Evolutionary conservation across 2,797 vertebrate species (phyloP), one percentile per base, ranked within the genome.

Genomic region (Muscicapa comitata): DNA sequence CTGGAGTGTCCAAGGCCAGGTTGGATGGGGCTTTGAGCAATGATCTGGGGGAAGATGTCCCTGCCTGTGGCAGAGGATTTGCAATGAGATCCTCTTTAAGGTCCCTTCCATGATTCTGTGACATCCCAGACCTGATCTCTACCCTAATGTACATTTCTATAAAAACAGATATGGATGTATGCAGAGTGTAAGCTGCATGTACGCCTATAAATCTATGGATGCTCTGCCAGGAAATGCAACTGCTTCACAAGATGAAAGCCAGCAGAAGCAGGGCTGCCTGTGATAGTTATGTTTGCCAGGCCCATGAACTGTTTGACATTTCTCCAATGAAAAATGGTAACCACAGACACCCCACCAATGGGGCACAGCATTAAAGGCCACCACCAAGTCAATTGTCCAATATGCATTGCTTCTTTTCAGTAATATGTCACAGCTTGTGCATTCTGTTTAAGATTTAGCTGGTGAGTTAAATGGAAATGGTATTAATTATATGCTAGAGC

Each of bases 391-490:
- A 93, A 62, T 48, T 94, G 91, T 95, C 94, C 95, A 88, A 90
- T 31, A 35, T 51, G 73, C 73, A 9, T 71, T 54, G 65, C 93
- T 93, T 47, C 90, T 94, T 62, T 55, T 68, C 70, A 33, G 72
- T 91, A 94, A 90, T 89, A 50, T 94, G 87, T 91, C 82, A 74
- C 87, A 94, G 91, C 87, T 74, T 93, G 80, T 91, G 91, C 80
- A 11, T 91, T 91, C 95, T 93, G 91, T 77, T 94, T 91, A 78
- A 86, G 79, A 78, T 95, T 91, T 88, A 91, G 82, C 90, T 96
- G 91, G 53, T 61, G 89, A 94, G 75, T 91, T 94, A 89, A 93
- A 85, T 95, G 82, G 91, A 95, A 95, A 96, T 95, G 94, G 90
- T 94, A 95, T 95, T 95, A 93, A 94, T 96, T 96, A 96, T 72